A percentile compares a stretch with the other conserved stretches of the same genome.
phyloP scores from a whole-genome alignment of 1,140 invertebrate species.

The Cydia pomonella region DNA sequence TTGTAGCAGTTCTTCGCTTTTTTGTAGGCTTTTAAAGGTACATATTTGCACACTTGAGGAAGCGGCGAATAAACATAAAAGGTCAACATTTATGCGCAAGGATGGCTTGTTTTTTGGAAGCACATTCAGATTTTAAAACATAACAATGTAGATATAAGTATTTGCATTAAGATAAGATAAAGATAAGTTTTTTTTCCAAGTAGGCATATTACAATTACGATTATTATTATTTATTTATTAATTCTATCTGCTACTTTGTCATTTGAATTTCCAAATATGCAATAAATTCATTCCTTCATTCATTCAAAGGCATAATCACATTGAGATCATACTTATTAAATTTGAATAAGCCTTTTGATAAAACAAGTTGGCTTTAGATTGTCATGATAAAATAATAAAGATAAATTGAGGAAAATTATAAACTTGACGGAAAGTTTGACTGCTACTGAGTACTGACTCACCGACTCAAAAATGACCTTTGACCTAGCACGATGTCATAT shows the following conservation, averaged over 20 bases:
- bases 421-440: neutral
- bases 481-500: neutral
- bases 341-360: neutral
- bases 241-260: no score
- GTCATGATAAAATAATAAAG: neutral
- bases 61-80: neutral
- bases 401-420: conserved; percentile 5
- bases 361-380: neutral
- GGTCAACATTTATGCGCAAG: neutral
- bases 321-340: no score
- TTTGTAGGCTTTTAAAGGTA: no score
- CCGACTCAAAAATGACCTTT: neutral
- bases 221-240: no score
- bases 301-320: no score
- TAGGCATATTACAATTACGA: no score
- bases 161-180: no score
- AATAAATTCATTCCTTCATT: no score
- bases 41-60: conserved; percentile 1
- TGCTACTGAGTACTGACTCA: neutral
- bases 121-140: neutral
- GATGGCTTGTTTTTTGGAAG: neutral
- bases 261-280: no score
- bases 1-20: no score
- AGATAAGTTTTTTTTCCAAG: no score
- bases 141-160: no score